Evolutionary conservation across 2,797 vertebrate species (phyloP).

Genomic region (Trachurus trachurus): DNA sequence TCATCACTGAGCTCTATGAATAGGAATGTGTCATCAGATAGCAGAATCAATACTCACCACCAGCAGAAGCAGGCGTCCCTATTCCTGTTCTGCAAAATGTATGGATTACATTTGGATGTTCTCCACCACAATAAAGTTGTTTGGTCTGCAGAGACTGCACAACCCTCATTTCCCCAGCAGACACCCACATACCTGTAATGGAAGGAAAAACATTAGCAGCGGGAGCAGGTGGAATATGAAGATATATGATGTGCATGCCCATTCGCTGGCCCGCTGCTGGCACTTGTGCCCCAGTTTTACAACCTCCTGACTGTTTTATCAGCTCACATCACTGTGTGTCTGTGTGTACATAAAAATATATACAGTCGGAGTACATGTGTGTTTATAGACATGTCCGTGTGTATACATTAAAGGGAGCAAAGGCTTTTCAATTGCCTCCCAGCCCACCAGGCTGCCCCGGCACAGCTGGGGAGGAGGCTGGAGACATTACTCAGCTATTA

Average conservation of each 20-base stretch:
- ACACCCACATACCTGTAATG: slow-evolving; percentile 36
- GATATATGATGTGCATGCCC: slow-evolving; percentile 49
- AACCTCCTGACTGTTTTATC: slow-evolving; percentile 55
- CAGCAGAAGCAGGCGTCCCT: neutral
- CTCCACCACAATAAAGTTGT: slow-evolving; percentile 11
- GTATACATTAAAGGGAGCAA: slow-evolving; percentile 46
- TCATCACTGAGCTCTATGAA: slow-evolving; percentile 43
- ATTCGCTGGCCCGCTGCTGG: slow-evolving; percentile 29
- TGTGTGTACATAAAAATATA: slow-evolving; percentile 15
- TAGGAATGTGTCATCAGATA: slow-evolving; percentile 40
- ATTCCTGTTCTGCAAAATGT: slow-evolving; percentile 26
- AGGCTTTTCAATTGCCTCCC: slow-evolving; percentile 60
- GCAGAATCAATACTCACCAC: slow-evolving; percentile 44
- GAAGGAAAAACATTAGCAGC: slow-evolving; percentile 47
- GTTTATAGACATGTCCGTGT: slow-evolving; percentile 30
- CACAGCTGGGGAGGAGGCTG: slow-evolving; percentile 71
- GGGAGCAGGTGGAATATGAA: slow-evolving; percentile 51
- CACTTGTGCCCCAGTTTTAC: slow-evolving; percentile 51
- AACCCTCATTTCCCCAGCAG: neutral
- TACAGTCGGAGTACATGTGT: slow-evolving; percentile 21
- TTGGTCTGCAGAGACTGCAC: slow-evolving; percentile 22
- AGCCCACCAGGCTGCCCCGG: slow-evolving; percentile 55
- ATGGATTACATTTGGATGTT: slow-evolving; percentile 35
- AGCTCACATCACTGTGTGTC: slow-evolving; percentile 18
- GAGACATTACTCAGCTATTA: slow-evolving; percentile 81